Conservation (phyloP, 2,888 invertebrate genomes). For the Portevinia maculata region DNA sequence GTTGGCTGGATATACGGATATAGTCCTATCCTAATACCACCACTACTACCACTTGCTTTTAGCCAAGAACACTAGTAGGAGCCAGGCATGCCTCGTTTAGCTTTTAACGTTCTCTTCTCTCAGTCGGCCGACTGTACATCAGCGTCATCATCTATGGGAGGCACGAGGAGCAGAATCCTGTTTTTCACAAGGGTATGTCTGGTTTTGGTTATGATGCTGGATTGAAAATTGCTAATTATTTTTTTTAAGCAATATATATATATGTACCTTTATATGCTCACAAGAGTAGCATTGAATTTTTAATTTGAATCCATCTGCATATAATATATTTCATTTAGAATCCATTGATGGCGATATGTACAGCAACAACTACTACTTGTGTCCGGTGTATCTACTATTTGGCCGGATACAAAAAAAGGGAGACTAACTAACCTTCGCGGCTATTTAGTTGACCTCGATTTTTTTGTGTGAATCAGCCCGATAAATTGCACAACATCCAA, state of each 20-base stretch:
- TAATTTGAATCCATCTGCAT: constrained; percentile 24
- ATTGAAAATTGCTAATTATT: constrained; percentile 40
- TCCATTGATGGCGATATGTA: constrained; percentile 63
- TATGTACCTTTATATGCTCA: not conserved
- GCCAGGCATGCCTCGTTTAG: constrained; percentile 61
- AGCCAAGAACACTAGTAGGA: constrained; percentile 12
- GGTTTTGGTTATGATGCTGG: constrained; percentile 26
- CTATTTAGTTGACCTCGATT: constrained; percentile 74
- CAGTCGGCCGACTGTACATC: constrained; percentile 23
- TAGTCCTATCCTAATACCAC: constrained; percentile 19
- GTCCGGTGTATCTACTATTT: too few relatives aligned
- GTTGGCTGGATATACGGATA: constrained; percentile 56
- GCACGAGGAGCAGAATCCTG: constrained; percentile 13
- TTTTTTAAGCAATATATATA: constrained; percentile 16
- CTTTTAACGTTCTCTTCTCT: constrained; percentile 47
- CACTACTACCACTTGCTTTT: constrained; percentile 17
- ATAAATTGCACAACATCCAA: constrained; percentile 47
- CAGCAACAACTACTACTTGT: constrained; percentile 47
- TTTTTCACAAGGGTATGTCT: constrained; percentile 4
- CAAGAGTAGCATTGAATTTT: constrained; percentile 17
- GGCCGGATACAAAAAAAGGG: too few relatives aligned
- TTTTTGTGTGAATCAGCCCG: constrained; percentile 62
- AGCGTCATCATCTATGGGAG: not conserved
- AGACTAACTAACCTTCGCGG: constrained; percentile 70
- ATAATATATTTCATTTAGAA: not conserved